phyloP scores from a whole-genome alignment of 2,113 vertebrate genomes.

The Menidia beryllina region DNA sequence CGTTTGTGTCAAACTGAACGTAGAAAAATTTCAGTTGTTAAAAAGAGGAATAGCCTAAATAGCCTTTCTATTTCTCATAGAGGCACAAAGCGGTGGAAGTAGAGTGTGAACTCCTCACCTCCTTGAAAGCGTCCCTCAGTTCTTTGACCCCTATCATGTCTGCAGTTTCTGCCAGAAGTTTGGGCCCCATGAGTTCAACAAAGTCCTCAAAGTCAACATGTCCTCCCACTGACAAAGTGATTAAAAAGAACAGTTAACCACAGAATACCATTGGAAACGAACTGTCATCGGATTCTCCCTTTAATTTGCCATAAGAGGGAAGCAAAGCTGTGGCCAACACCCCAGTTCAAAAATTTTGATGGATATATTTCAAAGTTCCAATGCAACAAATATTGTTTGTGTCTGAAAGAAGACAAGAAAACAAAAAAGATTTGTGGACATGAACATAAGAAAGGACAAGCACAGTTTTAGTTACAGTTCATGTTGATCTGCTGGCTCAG shows the following conservation, averaged over 20 bases:
- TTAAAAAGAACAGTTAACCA: not conserved
- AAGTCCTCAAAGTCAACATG: constrained; percentile 99
- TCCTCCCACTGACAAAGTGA: constrained; percentile 88
- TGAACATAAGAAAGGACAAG: constrained; percentile 6
- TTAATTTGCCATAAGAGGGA: not conserved
- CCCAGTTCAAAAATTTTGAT: too few relatives aligned
- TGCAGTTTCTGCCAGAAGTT: constrained; percentile 96
- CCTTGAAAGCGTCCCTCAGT: constrained; percentile 95
- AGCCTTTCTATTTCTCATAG: not conserved
- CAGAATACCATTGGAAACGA: not conserved
- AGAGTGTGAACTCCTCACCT: constrained; percentile 81
- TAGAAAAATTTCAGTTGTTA: constrained; percentile 2
- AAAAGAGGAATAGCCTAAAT: not conserved
- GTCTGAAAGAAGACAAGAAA: not conserved
- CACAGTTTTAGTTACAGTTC: constrained; percentile 87
- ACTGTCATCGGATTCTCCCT: not conserved
- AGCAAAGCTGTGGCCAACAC: too few relatives aligned
- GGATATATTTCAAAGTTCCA: not conserved
- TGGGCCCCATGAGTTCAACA: constrained; percentile 98
- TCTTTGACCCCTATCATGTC: constrained; percentile 99
- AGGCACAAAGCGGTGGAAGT: too few relatives aligned
- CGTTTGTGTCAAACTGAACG: constrained; percentile 94
- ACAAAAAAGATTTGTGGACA: not conserved
- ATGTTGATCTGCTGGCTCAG: constrained; percentile 99
- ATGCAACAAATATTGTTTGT: not conserved